A percentile compares a stretch with the other conserved stretches of the same genome.
These are phyloP conservation scores for Drosophila acutilabella DNA, from an alignment of 2,888 invertebrate species.

Conservation along the genomic window DNA sequence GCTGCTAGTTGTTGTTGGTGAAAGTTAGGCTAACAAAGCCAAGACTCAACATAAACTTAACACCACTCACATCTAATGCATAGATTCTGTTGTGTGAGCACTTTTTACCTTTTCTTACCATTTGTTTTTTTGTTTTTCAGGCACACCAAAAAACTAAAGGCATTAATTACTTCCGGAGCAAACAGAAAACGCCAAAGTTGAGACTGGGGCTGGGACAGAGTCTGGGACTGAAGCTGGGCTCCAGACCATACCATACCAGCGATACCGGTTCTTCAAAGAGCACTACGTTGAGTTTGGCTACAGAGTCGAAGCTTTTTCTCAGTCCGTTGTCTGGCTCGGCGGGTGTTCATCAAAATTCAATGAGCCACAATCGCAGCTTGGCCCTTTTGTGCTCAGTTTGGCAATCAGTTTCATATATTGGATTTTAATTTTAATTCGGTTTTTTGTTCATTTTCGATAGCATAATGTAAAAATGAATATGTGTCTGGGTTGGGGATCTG, in stretches of 20 bases:
- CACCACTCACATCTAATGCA: conserved; percentile 58
- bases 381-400: conserved; percentile 39
- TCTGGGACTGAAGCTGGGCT: neutral
- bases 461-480: conserved; percentile 15
- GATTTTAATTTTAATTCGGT: conserved; percentile 5
- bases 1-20: conserved; percentile 44
- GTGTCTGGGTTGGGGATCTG: neutral
- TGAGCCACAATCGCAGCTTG: conserved; percentile 32
- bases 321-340: conserved; percentile 48
- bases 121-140: conserved; percentile 28
- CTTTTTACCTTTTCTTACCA: too few relatives aligned
- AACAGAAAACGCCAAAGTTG: conserved; percentile 51
- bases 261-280: conserved; percentile 57
- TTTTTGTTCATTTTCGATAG: neutral
- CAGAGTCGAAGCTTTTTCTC: conserved; percentile 47
- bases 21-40: conserved; percentile 55
- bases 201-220: conserved; percentile 25
- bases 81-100: conserved; percentile 70
- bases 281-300: conserved; percentile 14
- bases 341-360: conserved; percentile 79
- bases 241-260: neutral
- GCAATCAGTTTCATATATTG: conserved; percentile 57
- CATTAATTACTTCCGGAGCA: conserved; percentile 81
- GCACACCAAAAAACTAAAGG: conserved; percentile 45
- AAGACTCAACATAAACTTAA: conserved; percentile 22